Base-by-base conservation (phyloP, 2,797 vertebrate species). In the Centroberyx gerrardi region DNA sequence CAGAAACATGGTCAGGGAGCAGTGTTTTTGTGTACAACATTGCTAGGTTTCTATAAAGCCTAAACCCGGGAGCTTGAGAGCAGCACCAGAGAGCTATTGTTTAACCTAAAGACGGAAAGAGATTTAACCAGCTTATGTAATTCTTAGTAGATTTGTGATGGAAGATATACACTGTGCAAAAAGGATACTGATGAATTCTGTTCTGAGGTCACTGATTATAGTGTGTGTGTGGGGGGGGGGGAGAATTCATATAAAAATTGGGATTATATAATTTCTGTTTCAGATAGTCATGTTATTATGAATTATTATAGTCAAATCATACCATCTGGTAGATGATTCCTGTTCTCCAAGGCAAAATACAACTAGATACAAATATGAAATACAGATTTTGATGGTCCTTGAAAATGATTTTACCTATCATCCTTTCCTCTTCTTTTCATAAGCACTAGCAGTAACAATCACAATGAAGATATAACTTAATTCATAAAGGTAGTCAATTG, bases 101-200 rank as follows among this genome's bases (percentile, higher is more conserved):
- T 84, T 66, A 76, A 78, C 66, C 46, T 68, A 42, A 66, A 70
- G 56, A 76, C 52, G 46, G 31, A 53, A 58, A 46, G 44, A 22
- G 55, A 33, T 73, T 61, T 78, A 55, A 67, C 66, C 68, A 63
- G 36, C 14, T 77, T 77, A 62, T 72, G 46, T 72, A 75, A 80
- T 69, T 9, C 42, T 49, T 67, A 46, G 18, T 60, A 48, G n/a
- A 40, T 64, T 56, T 70, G 33, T 48, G 36, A 13, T 51, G 15
- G 17, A 33, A 33, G 38, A 53, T 40, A 75, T 5, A 71, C 2
- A 29, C 17, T 22, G 18, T 2, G 13, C 12, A 31, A 59, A 52
- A 38, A 9, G 42, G 14, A 31, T 27, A 13, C 31, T 48, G 44
- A 18, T 48, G 28, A 46, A 17, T 62, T 7, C 40, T 28, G 18